phyloP scores from a whole-genome alignment of 1,140 invertebrate species.

The Argopecten irradians region DNA sequence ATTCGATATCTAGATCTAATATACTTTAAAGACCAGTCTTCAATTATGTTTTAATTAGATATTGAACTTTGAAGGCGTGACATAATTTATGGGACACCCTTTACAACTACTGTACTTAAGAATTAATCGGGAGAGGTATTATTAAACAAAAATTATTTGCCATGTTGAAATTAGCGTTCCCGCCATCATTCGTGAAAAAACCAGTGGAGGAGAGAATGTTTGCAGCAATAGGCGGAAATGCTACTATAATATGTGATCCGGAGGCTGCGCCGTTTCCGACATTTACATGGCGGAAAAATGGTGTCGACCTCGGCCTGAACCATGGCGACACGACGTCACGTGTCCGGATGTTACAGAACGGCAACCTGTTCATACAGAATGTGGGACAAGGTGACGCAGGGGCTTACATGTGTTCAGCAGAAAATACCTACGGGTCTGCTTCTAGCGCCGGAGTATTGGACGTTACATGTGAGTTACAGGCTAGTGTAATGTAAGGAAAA shows the following conservation, averaged over 20 bases:
- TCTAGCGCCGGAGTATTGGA: constrained; percentile 53
- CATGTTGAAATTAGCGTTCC: constrained; percentile 84
- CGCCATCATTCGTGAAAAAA: constrained; percentile 92
- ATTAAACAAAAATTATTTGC: no score
- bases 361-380: constrained; percentile 57
- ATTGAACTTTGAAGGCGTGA: no score
- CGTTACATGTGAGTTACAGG: constrained; percentile 54
- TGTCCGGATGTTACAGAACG: constrained; percentile 61
- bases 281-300: constrained; percentile 92
- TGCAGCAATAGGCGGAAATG: constrained; percentile 92
- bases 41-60: no score
- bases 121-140: no score
- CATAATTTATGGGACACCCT: not conserved
- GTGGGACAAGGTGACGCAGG: constrained; percentile 50
- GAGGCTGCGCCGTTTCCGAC: constrained; percentile 92
- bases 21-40: no score
- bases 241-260: constrained; percentile 93
- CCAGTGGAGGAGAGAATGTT: constrained; percentile 92
- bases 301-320: constrained; percentile 83
- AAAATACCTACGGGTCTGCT: constrained; percentile 54
- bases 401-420: constrained; percentile 58
- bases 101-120: no score
- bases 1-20: no score
- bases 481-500: no score
- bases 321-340: constrained; percentile 49